Conservation (phyloP, 2,888 invertebrate species). For the Meliscaeva auricollis region DNA sequence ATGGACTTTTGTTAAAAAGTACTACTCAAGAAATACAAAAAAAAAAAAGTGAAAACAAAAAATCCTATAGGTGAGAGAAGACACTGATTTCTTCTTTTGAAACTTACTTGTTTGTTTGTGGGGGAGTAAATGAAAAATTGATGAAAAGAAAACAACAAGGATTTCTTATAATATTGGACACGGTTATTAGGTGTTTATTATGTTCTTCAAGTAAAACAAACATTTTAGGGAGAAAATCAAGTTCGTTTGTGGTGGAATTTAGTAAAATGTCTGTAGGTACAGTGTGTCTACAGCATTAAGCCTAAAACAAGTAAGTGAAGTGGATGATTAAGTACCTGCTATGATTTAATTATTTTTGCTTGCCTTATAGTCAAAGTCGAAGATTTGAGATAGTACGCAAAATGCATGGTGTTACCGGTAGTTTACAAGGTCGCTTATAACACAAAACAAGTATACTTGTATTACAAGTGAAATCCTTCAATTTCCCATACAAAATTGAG, state of each 20-base stretch:
- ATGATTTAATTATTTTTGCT: too few relatives aligned
- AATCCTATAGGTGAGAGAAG: slow-evolving; percentile 10
- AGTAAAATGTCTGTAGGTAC: too few relatives aligned
- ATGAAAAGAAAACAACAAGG: neutral
- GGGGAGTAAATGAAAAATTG: slow-evolving; percentile 28
- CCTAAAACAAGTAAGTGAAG: too few relatives aligned
- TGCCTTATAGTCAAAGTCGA: too few relatives aligned
- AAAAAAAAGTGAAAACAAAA: neutral
- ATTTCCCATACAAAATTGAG: too few relatives aligned
- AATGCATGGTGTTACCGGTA: too few relatives aligned
- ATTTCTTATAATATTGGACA: slow-evolving; percentile 11
- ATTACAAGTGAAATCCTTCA: too few relatives aligned
- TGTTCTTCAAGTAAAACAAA: neutral
- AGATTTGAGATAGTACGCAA: too few relatives aligned
- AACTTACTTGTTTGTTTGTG: slow-evolving; percentile 8
- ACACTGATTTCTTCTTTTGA: slow-evolving; percentile 32
- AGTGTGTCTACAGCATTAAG: too few relatives aligned
- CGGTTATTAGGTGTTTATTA: slow-evolving; percentile 22
- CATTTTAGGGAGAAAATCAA: neutral
- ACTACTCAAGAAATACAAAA: slow-evolving; percentile 8
- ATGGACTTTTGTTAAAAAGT: slow-evolving; percentile 37
- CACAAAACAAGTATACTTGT: too few relatives aligned
- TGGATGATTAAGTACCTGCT: too few relatives aligned
- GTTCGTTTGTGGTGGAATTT: neutral
- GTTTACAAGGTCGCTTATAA: too few relatives aligned